These are phyloP conservation scores for Stenurella melanura DNA, from an alignment of 2,888 invertebrate genomes.

Conservation along the genomic window DNA sequence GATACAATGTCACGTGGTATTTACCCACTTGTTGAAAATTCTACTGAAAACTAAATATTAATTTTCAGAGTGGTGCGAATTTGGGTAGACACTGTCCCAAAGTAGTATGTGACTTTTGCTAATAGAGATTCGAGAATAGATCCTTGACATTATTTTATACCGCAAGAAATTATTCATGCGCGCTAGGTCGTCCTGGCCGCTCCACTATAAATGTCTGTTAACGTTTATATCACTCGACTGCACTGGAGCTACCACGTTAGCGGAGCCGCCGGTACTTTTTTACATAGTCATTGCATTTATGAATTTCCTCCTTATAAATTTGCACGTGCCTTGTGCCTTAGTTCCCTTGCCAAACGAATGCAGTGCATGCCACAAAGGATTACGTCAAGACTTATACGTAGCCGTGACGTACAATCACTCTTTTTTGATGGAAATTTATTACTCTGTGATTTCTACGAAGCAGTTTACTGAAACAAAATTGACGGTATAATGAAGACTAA, in stretches of 20 bases:
- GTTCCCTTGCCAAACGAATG: neutral
- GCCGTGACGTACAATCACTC: neutral
- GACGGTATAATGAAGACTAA: neutral
- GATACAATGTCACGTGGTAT: too few relatives aligned
- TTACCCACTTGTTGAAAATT: too few relatives aligned
- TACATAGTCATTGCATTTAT: neutral
- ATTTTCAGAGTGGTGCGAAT: too few relatives aligned
- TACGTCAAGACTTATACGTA: neutral
- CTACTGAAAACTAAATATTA: too few relatives aligned
- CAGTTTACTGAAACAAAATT: too few relatives aligned
- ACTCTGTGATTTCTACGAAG: neutral
- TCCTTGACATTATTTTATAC: too few relatives aligned
- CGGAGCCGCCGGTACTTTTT: neutral
- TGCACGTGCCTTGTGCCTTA: neutral
- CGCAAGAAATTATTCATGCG: too few relatives aligned
- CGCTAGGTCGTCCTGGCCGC: too few relatives aligned
- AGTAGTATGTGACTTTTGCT: too few relatives aligned
- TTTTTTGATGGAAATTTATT: neutral
- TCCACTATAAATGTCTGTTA: conserved; percentile 21
- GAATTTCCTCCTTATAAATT: neutral
- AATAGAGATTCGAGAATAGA: too few relatives aligned
- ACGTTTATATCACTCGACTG: neutral
- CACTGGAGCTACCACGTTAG: neutral
- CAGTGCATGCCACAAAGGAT: neutral
- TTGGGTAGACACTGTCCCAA: too few relatives aligned